A percentile compares a stretch with the other conserved stretches of the same genome.
Evolutionary conservation across 23 tunicate species (phyloP).

Genomic region (Botrylloides violaceus): DNA sequence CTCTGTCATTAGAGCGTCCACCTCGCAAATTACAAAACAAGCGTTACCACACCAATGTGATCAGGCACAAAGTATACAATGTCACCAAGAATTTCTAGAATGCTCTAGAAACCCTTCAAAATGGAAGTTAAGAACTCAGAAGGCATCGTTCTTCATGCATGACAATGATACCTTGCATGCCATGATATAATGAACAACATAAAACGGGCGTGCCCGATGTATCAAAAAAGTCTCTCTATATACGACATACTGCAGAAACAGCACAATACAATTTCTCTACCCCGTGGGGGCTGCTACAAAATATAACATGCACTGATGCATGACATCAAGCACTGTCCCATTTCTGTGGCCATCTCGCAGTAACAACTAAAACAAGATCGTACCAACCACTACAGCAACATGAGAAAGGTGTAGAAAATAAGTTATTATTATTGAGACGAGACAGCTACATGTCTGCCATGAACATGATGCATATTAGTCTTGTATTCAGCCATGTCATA

Average conservation of each 20-base stretch:
- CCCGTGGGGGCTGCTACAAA: background rate
- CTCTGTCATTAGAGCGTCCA: no score
- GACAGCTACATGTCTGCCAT: background rate
- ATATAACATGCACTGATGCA: background rate
- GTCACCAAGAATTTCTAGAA: background rate
- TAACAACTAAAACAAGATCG: background rate
- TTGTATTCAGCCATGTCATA: background rate
- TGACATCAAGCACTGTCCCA: conserved; percentile 26
- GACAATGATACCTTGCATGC: background rate
- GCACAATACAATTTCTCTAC: no score
- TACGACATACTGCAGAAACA: background rate
- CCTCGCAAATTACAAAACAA: background rate
- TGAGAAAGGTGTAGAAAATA: background rate
- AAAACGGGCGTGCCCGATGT: no score
- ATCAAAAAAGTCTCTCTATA: background rate
- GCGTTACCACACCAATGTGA: background rate
- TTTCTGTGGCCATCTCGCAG: conserved; percentile 12
- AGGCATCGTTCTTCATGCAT: background rate
- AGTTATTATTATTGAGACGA: background rate
- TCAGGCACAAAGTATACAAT: background rate
- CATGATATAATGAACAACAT: background rate
- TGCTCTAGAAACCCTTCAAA: background rate
- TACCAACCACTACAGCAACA: background rate
- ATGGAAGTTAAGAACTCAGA: no score
- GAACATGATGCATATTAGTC: background rate